Base-by-base conservation (phyloP, 2,888 invertebrate genomes). In the Euplagia quadripunctaria region DNA sequence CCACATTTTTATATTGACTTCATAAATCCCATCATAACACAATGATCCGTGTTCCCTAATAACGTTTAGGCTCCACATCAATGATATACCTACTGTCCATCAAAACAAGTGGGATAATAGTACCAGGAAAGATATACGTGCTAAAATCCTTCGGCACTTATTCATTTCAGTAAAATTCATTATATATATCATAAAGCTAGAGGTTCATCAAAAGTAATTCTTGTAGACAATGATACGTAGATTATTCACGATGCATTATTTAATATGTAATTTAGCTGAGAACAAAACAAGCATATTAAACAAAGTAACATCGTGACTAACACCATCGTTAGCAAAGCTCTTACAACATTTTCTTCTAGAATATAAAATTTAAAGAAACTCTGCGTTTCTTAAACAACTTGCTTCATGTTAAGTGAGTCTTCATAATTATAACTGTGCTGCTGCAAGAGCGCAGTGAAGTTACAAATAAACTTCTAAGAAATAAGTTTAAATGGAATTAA, bases 391-490 rank as follows among this genome's bases (percentile, higher is more conserved):
- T 64, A 68, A 72, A 12, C 55, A 43, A 72, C 67, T 68, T 42
- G 41, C 63, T 70, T 20, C 52, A 55, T 64, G 65, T 61, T 73
- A 69, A 70, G 70, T 63, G 43, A 73, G 70, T 73, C 63, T 70
- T 70, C 66, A 51, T 66, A 73, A 70, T 73, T 73, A 73, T 70
- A 49, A 46, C 63, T 49, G 14, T 49, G 41, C 49, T 58, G 31
- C 58, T 68, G 63, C 20, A 70, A 65, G 7, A 65, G 71, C 55
- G 42, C 65, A 31, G 17, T 42, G 17, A 55, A 65, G 51, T 63
- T 73, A 63, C 46, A 73, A 70, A 70, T 70, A 70, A 73, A 73
- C 66, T 70, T 70, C 42, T n/a, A 11, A 64, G 58, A 68, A 72
- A 31, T 69, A 73, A 68, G 67, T 72, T 67, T 64, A 64, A 70